phyloP scores from a whole-genome alignment of 2,797 vertebrate species.

The Morelia viridis region DNA sequence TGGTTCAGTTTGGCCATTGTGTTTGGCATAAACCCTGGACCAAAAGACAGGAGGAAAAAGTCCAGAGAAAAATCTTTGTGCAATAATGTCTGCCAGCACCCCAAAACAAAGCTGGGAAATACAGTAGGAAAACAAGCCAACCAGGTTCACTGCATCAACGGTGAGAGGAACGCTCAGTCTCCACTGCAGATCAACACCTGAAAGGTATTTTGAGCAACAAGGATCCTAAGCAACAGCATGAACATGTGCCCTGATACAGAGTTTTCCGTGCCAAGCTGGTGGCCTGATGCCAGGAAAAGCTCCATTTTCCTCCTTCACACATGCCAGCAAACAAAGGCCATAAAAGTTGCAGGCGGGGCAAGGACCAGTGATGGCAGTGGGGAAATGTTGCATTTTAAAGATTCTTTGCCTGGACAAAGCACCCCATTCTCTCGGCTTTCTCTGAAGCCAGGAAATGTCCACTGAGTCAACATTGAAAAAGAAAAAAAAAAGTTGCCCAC shows the following conservation, averaged over 20 bases:
- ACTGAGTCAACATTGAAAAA: constrained; percentile 64
- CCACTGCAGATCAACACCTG: constrained; percentile 70
- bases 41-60: not conserved
- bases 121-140: not conserved
- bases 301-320: constrained; percentile 70
- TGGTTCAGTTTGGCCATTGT: not conserved
- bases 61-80: not conserved
- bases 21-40: not conserved
- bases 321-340: constrained; percentile 64
- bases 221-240: constrained; percentile 68
- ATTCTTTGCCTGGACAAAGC: constrained; percentile 46
- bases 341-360: constrained; percentile 63
- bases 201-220: constrained; percentile 55
- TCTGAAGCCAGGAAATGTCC: constrained; percentile 70
- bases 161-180: constrained; percentile 57
- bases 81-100: not conserved
- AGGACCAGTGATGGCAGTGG: constrained; percentile 40
- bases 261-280: constrained; percentile 68
- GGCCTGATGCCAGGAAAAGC: constrained; percentile 65
- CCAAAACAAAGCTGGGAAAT: not conserved
- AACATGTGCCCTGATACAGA: constrained; percentile 57
- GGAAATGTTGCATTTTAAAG: constrained; percentile 71
- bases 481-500: constrained; percentile 49
- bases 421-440: constrained; percentile 59
- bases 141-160: not conserved